Evolutionary conservation across 1,140 invertebrate species (phyloP).

Genomic region (Eupeodes corollae): DNA sequence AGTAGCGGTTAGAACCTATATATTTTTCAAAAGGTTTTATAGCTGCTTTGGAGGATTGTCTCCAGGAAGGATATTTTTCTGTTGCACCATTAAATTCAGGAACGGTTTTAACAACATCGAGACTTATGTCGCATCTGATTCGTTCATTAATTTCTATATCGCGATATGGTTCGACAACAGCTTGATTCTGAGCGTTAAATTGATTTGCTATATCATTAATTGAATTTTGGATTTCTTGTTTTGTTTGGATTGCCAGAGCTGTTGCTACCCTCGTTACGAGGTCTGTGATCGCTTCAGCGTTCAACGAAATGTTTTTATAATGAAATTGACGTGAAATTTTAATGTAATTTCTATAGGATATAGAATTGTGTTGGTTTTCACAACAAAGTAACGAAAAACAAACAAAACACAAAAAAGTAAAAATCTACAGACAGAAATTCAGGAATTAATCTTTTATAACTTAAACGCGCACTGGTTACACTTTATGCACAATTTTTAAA

Average conservation of each 20-base stretch:
- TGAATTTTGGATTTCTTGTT: not conserved
- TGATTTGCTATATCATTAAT: not conserved
- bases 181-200: not conserved
- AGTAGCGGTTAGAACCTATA: not conserved
- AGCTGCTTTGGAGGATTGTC: not conserved
- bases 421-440: no score
- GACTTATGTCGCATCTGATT: not conserved
- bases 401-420: no score
- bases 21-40: slow-evolving; percentile 2
- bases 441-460: no score
- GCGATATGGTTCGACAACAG: not conserved
- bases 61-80: not conserved
- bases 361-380: no score
- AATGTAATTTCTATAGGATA: no score
- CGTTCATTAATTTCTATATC: not conserved
- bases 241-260: not conserved
- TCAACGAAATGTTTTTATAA: no score
- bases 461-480: no score
- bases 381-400: no score
- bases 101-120: not conserved
- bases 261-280: not conserved
- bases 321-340: no score
- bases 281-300: not conserved
- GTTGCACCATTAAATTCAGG: not conserved
- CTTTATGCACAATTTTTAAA: no score